A percentile compares a stretch with the other conserved stretches of the same genome.
phyloP scores from a whole-genome alignment of 1,140 invertebrate genomes.

The Lethocerus indicus region DNA sequence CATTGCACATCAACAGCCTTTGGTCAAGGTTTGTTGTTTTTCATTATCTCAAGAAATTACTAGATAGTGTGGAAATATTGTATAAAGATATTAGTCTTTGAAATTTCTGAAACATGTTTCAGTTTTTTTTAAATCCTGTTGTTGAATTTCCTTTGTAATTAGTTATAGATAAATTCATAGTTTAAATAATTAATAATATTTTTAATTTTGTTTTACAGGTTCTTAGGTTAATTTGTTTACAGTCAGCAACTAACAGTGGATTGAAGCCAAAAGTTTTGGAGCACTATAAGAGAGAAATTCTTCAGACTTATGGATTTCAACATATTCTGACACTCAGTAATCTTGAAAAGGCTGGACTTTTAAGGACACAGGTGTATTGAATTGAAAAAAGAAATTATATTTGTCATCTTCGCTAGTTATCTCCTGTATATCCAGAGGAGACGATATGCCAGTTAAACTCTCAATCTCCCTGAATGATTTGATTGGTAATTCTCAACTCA shows the following conservation, averaged over 20 bases:
- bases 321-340: constrained; percentile 69
- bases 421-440: neutral
- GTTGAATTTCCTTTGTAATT: neutral
- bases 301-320: constrained; percentile 81
- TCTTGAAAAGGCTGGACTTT: constrained; percentile 71
- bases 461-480: neutral
- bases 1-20: constrained; percentile 64
- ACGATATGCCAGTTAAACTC: neutral
- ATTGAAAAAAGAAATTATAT: neutral
- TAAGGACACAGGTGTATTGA: constrained; percentile 42
- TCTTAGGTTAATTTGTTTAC: constrained; percentile 73
- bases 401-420: too few species aligned
- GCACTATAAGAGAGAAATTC: constrained; percentile 81
- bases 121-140: neutral
- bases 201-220: constrained; percentile 29
- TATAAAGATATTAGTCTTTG: neutral
- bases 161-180: neutral
- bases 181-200: neutral
- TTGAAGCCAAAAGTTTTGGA: constrained; percentile 80
- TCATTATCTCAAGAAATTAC: neutral
- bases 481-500: neutral
- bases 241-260: constrained; percentile 73
- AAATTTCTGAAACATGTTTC: too few species aligned
- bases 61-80: neutral
- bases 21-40: constrained; percentile 40